These are phyloP conservation scores for rat (Rattus norvegicus) DNA, from an alignment of 2,113 vertebrate genomes.

Conservation along the genomic window GRCr8 NC_086035.1:16196501-16197000, in stretches of 20 bases:
- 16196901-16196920: not conserved
- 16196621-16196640: not conserved
- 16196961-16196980: not conserved
- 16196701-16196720: not conserved
- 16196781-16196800: constrained; percentile 90
- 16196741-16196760: not conserved
- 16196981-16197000: not conserved
- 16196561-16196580: rapidly evolving
- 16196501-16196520: not conserved
- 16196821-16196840: constrained; percentile 79
- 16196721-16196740: not conserved
- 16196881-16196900: not conserved
- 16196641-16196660: not conserved
- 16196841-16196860: constrained; percentile 24
- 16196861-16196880: not conserved
- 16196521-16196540: not conserved
- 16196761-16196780: not conserved
- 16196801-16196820: constrained; percentile 87
- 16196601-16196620: not conserved
- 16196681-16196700: not conserved
- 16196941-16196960: constrained; percentile 7
- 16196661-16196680: rapidly evolving
- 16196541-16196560: not conserved
- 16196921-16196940: not conserved
- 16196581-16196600: not conserved